Evolutionary conservation across 2,113 vertebrate genomes (phyloP).

Genomic region (Psophia crepitans): DNA sequence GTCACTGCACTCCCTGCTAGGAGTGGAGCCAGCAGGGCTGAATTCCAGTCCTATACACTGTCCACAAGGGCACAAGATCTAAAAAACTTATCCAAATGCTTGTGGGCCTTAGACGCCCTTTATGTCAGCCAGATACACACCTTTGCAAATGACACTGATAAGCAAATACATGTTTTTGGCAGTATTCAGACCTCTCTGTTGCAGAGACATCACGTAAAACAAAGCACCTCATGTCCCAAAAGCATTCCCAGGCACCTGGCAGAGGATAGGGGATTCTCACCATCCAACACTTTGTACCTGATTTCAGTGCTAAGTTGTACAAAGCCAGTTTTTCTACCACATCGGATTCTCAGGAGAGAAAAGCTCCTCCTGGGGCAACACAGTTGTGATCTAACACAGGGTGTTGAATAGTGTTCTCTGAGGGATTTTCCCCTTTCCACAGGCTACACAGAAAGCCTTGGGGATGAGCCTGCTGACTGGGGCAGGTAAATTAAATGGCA

Average conservation of each 20-base stretch:
- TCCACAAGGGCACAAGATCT: background rate
- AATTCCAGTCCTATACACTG: background rate
- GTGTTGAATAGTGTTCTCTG: background rate
- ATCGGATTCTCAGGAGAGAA: background rate
- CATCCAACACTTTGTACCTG: background rate
- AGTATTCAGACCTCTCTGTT: background rate
- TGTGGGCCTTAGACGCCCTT: background rate
- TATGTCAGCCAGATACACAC: background rate
- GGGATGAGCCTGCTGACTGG: background rate
- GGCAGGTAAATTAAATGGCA: background rate
- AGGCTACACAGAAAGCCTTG: background rate
- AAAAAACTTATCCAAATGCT: background rate
- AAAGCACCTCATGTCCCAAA: background rate
- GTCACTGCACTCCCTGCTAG: background rate
- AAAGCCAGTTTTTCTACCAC: background rate
- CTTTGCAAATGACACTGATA: background rate
- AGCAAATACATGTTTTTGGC: background rate
- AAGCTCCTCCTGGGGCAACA: background rate
- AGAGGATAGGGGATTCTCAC: background rate
- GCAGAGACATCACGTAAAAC: background rate
- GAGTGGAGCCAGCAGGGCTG: background rate
- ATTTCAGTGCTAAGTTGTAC: background rate
- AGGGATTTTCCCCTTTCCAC: background rate
- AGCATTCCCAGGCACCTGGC: background rate
- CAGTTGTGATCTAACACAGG: background rate